Base-by-base conservation (phyloP, 1,140 invertebrate genomes). In the Euwallacea fornicatus region DNA sequence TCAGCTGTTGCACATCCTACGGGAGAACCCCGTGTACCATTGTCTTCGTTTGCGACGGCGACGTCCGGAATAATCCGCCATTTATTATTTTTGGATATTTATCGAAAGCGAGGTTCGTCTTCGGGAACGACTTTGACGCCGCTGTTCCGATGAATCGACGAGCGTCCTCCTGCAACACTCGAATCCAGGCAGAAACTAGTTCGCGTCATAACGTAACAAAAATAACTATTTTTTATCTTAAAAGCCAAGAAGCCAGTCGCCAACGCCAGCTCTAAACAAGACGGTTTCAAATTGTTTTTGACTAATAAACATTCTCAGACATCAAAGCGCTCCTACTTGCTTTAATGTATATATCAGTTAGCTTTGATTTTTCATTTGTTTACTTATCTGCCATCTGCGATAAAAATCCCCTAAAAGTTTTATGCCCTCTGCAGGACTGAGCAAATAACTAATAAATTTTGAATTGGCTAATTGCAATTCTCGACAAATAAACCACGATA, bases 321-420 rank as follows among this genome's bases (percentile, higher is more conserved):
- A 70, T 70, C 68, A 70, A 70, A 70, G 68, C 60, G 9, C n/a
- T 42, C 33, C 15, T 64, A 63, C 60, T 70, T 50, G 61, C 68
- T 58, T 70, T 70, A 64, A 69, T 61, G 50, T 62, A 62, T 61
- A 56, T 67, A 68, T 68, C 58, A 64, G 61, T 58, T 56, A 70
- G 61, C 68, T 70, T 70, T 70, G 68, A 70, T 70, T 70, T 70
- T 70, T 56, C 68, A 61, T 64, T 63, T 70, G 61, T 70, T 70
- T 70, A 70, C 68, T 42, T 70, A 55, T 64, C 53, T 64, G 61
- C 68, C 67, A 69, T 69, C 47, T 64, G 68, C 61, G 42, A 63
- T 70, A 70, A 70, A 70, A 70, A 64, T 64, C 68, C 44, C 58
- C 68, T 47, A 62, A 60, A 60, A 69, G 46, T 69, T 69, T 69